These are phyloP conservation scores for Erethizon dorsatum DNA, from an alignment of 2,797 vertebrate genomes.

Conservation along the genomic window DNA sequence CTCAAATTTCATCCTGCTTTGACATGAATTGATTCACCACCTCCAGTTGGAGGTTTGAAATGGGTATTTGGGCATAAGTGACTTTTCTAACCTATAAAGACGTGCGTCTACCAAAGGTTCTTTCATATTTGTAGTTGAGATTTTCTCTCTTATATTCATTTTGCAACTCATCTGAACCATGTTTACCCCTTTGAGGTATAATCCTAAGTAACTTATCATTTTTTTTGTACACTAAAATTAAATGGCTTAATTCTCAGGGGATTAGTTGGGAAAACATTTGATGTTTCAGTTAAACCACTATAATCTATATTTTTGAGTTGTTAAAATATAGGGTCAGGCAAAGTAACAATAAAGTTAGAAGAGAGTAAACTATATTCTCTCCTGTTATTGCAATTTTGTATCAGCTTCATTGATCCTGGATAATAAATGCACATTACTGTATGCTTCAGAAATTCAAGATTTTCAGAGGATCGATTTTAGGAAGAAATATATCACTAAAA, in stretches of 20 bases:
- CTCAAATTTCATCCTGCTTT: constrained; percentile 83
- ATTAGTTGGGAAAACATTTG: constrained; percentile 84
- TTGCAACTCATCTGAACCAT: constrained; percentile 22
- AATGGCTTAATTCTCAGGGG: constrained; percentile 77
- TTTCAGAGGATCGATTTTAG: constrained; percentile 70
- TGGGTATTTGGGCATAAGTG: constrained; percentile 3
- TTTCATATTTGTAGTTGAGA: constrained; percentile 66
- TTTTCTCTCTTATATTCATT: constrained; percentile 66
- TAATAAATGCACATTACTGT: constrained; percentile 71
- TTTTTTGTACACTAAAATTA: constrained; percentile 82
- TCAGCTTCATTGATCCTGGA: constrained; percentile 64
- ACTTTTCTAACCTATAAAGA: constrained; percentile 57
- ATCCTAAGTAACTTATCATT: constrained; percentile 80
- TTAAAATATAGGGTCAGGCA: constrained; percentile 80
- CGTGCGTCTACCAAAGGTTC: constrained; percentile 25
- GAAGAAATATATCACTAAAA: constrained; percentile 60
- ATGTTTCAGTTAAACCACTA: constrained; percentile 70
- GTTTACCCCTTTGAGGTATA: constrained; percentile 75
- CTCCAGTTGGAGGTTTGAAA: constrained; percentile 76
- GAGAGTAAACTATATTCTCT: constrained; percentile 69
- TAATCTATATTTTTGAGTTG: constrained; percentile 80
- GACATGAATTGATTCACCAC: constrained; percentile 74
- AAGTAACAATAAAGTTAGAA: constrained; percentile 77
- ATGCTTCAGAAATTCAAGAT: constrained; percentile 69
- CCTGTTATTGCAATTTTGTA: constrained; percentile 60